A percentile compares a stretch with the other conserved stretches of the same genome.
Conservation (phyloP, 1,140 invertebrate species). For the Chymomyza costata region DNA sequence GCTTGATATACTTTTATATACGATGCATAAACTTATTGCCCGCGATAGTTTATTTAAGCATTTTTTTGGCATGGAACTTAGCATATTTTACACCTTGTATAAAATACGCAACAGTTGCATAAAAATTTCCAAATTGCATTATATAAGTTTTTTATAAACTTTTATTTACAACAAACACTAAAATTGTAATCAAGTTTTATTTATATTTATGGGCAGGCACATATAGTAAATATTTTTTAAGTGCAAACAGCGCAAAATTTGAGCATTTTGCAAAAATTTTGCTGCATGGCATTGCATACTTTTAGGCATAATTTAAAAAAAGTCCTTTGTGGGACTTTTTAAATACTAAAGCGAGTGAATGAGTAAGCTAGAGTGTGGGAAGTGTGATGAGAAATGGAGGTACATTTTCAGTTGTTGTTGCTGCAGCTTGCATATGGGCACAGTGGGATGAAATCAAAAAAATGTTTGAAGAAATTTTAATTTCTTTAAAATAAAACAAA, state of each 20-base stretch:
- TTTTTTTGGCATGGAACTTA: constrained; percentile 3
- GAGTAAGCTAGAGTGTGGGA: neutral
- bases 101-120: constrained; percentile 40
- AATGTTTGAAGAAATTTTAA: too few relatives aligned
- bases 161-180: constrained; percentile 13
- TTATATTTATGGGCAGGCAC: constrained; percentile 45
- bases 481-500: too few relatives aligned
- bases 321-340: constrained; percentile 12
- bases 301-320: constrained; percentile 34
- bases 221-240: too few relatives aligned
- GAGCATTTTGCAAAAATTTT: constrained; percentile 17
- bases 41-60: too few relatives aligned
- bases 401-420: neutral
- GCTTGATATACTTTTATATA: too few relatives aligned
- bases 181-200: constrained; percentile 56
- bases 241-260: constrained; percentile 32
- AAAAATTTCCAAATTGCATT: constrained; percentile 34
- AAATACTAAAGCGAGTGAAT: too few relatives aligned
- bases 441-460: too few relatives aligned
- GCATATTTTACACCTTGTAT: neutral
- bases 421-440: too few relatives aligned
- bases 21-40: too few relatives aligned
- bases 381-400: neutral
- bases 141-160: constrained; percentile 14
- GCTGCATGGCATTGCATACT: constrained; percentile 58